These are phyloP conservation scores for Peucedramus taeniatus DNA, from an alignment of 2,113 vertebrate species.

Conservation along the genomic window DNA sequence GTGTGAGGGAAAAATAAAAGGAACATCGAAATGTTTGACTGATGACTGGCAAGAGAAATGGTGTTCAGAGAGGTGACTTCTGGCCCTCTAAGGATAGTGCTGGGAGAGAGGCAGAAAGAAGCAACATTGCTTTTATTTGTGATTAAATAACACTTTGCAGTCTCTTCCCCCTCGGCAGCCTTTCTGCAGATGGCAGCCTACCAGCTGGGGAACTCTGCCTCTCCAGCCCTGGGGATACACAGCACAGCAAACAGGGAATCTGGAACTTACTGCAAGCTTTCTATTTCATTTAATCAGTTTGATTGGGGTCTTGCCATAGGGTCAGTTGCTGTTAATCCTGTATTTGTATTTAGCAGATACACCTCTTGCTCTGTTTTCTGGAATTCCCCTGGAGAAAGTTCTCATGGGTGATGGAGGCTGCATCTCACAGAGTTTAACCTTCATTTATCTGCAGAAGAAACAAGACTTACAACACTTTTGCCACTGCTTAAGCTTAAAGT, in stretches of 20 bases:
- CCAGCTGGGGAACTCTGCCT: background rate
- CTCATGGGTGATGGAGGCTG: background rate
- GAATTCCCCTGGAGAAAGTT: background rate
- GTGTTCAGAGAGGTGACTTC: background rate
- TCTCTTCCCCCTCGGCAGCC: background rate
- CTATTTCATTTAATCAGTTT: background rate
- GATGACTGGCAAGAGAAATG: background rate
- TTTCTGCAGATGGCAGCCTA: background rate
- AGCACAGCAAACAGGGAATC: background rate
- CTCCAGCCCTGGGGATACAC: background rate
- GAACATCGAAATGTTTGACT: background rate
- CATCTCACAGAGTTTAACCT: background rate
- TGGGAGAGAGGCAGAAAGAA: background rate
- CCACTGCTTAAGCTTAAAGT: background rate
- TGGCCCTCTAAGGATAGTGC: background rate
- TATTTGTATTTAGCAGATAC: slow-evolving; percentile 9
- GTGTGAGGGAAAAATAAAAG: background rate
- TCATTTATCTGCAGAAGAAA: slow-evolving; percentile 13
- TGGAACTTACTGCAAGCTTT: background rate
- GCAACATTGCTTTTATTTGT: background rate
- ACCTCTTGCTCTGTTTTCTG: background rate
- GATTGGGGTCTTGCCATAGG: background rate
- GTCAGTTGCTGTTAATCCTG: background rate
- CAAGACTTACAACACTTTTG: background rate
- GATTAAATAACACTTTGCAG: background rate